A percentile compares a stretch with the other conserved stretches of the same genome.
phyloP scores from a whole-genome alignment of 2,888 invertebrate species.

The Odontothrips loti region DNA sequence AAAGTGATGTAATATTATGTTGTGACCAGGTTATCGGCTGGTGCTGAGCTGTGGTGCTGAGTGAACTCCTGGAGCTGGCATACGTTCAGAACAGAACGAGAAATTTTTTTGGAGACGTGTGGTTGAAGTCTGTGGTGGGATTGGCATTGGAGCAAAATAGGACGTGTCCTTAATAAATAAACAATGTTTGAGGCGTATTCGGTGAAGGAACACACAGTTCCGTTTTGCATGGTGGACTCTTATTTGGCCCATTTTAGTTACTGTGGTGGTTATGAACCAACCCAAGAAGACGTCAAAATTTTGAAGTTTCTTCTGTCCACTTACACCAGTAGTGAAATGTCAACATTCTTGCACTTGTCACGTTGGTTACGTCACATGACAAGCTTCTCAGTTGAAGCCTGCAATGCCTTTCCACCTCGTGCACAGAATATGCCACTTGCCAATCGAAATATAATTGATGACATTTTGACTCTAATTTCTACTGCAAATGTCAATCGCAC shows the following conservation, averaged over 20 bases:
- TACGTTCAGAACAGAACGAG: neutral
- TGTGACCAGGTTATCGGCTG: neutral
- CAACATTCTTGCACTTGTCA: conserved; percentile 38
- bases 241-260: conserved; percentile 41
- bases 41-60: neutral
- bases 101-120: neutral
- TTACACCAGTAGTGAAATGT: conserved; percentile 33
- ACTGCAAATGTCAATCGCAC: neutral
- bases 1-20: neutral
- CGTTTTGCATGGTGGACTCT: conserved; percentile 38
- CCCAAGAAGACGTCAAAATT: conserved; percentile 39
- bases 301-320: conserved; percentile 35
- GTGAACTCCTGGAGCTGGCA: neutral
- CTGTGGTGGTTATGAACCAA: conserved; percentile 40
- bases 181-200: conserved; percentile 35
- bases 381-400: conserved; percentile 38
- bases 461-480: neutral
- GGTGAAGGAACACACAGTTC: too few relatives aligned
- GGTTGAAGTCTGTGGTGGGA: neutral
- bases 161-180: neutral
- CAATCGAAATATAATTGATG: neutral
- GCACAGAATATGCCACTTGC: neutral
- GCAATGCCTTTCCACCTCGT: neutral
- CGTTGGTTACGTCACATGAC: conserved; percentile 42
- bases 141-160: neutral